A percentile compares a stretch with the other conserved stretches of the same genome.
phyloP scores from a whole-genome alignment of 2,888 invertebrate genomes.

The Torymus auratus region DNA sequence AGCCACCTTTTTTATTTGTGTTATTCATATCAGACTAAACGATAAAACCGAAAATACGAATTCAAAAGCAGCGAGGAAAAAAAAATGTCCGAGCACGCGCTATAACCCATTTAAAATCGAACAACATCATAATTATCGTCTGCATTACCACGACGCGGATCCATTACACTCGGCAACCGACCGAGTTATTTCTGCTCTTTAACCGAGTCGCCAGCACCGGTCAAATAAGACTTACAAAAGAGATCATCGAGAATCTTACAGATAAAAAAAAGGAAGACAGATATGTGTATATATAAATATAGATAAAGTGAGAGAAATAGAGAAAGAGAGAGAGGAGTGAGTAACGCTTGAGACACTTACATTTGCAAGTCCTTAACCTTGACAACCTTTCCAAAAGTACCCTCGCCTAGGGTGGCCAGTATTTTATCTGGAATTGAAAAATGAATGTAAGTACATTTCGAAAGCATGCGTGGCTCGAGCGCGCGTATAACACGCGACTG shows the following conservation, averaged over 20 bases:
- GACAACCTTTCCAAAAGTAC: slow-evolving; percentile 99
- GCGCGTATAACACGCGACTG: neutral
- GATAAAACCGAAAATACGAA: too few relatives aligned
- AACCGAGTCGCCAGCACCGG: neutral
- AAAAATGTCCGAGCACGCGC: too few relatives aligned
- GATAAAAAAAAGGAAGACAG: neutral
- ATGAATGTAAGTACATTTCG: slow-evolving; percentile 71
- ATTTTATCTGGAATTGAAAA: slow-evolving; percentile 96
- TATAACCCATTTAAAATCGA: too few relatives aligned
- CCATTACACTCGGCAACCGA: neutral
- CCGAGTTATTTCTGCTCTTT: slow-evolving; percentile 22
- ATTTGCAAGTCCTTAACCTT: slow-evolving; percentile 97
- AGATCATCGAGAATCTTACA: neutral
- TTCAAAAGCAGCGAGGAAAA: too few relatives aligned
- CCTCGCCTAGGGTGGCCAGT: slow-evolving; percentile 98
- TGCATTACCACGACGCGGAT: slow-evolving; percentile 9
- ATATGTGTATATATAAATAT: slow-evolving; percentile 3
- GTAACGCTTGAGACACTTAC: slow-evolving; percentile 80
- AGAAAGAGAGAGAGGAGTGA: slow-evolving; percentile 18
- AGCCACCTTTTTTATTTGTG: too few relatives aligned
- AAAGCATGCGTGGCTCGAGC: slow-evolving; percentile 47
- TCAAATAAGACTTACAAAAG: neutral
- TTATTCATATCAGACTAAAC: too few relatives aligned
- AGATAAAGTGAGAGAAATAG: neutral
- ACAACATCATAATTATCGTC: neutral